Evolutionary conservation across 2,888 invertebrate species (phyloP), one percentile per base, ranked within the genome.

Genomic region (Drosophila pseudotalamancana): DNA sequence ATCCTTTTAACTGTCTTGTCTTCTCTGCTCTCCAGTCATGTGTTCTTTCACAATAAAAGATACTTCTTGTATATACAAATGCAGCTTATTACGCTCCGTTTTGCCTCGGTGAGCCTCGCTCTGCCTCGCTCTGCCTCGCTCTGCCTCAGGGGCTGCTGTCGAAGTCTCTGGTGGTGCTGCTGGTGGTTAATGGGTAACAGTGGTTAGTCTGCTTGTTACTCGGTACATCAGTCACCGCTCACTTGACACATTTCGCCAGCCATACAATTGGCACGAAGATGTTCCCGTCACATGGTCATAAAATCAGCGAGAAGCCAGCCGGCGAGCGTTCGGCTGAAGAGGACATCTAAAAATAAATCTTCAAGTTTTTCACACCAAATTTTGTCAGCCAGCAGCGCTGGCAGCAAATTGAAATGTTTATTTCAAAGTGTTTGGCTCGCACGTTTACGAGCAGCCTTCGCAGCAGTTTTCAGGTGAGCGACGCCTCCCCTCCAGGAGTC

Each of bases 141-240:
- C 6, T 54, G 40, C 37, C 31, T 31, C n/a, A 6, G 37, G 48
- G n/a, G 12, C 9, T 46, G 42, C 39, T 31, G 35, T 23, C 39
- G 23, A 6, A 14, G 49, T 21, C 19, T 6, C 5, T 19, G 18
- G 18, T 16, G 37, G 23, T 25, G 40, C 4, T 25, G 55, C 11
- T 32, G 12, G 23, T 56, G 23, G 63, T 49, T 32, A 14, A 6
- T 34, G 34, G 16, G n/a, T n/a, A n/a, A n/a, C n/a, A n/a, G n/a
- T 32, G 48, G 35, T 25, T 25, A 27, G 73, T 64, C 77, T 64
- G 68, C 88, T 89, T 84, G 89, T 89, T 89, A 89, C 83, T 89
- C 82, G 89, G 88, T 79, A 89, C 87, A 89, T 89, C 89, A 89
- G 89, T 89, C 89, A 89, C 83, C 76, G 83, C 88, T 89, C 89